Evolutionary conservation across 1,140 invertebrate genomes (phyloP), one percentile per base, ranked within the genome.

Genomic region (Ditylenchus dipsaci): DNA sequence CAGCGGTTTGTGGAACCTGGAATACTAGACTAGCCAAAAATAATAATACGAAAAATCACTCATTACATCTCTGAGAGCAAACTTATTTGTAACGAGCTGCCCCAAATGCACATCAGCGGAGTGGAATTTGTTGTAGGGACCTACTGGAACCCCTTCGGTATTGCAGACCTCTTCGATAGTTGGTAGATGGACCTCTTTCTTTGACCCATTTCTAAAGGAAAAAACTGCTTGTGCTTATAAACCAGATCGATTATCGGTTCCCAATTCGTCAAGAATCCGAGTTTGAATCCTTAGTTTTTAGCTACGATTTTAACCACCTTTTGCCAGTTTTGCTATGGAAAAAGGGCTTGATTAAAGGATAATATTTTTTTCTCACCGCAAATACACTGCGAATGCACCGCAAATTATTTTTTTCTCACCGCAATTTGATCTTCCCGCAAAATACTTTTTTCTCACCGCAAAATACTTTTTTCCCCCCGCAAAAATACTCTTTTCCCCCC

Each of bases 1-100:
- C 60, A 17, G 69, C 77, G 27, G 63, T 59, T 1, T 47, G 58
- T 1, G 79, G 66, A 0, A 78, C 43, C 76, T 78, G 43, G 57
- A 71, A 69, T 17, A n/a, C 1, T 53, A 53, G 23, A 7, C 23
- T 21, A 9, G 26, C n/a, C n/a, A n/a, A n/a, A n/a, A n/a, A n/a
- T n/a, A n/a, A n/a, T 69, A 1, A 17, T 9, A 62, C 13, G 23
- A 71, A 67, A 29, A 65, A 38, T 1, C 23, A 38, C 33, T 38
- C 3, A 38, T 33, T 8, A 71, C 69, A 63, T 71, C 61, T 21
- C 69, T 66, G 23, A 71, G 21, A n/a, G 42, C 21, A 47, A 73
- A 71, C 53, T 72, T 70, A 38, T 71, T 60, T 1, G 43, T 43
- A 3, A 63, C 68, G 26, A 73, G 66, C 27, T 71, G 71, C 5